Evolutionary conservation across 2,888 invertebrate genomes (phyloP), one percentile per base, ranked within the genome.

Genomic region (Cyaniris semiargus): DNA sequence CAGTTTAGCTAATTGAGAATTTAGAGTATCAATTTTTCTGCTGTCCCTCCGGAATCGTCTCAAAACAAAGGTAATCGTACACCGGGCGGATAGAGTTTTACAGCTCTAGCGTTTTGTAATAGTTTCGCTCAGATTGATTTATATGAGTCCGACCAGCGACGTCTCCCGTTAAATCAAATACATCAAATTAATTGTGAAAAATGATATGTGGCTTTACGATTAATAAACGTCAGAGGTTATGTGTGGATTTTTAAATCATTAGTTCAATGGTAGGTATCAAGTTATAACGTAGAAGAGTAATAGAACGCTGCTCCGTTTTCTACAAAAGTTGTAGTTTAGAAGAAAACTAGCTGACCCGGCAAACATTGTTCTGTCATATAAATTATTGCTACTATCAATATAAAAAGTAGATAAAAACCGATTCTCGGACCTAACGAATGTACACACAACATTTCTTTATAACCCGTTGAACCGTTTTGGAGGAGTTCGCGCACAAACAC

Each of bases 131-230:
- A 31, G 27, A 31, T 66, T 66, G 66, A 66, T 66, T 66, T 66
- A 66, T 66, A 66, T 5, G 23, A 66, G n/a, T 8, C 23, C 4
- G 3, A 21, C 23, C 13, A 3, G 58, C 10, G 60, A 66, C 66
- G 27, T 31, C 15, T 66, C 18, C 15, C 27, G 66, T 31, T 66
- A 27, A 27, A 66, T 27, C 66, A 27, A 66, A 60, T 27, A 66
- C 27, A 66, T 66, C 66, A 66, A 66, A 66, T 66, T 66, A 66
- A 66, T 66, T 66, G 66, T 66, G 66, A 66, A 27, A 66, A 66
- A 66, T 66, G 66, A 66, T 66, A 66, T 66, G 66, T 66, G 27
- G 15, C 15, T 27, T 66, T 15, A 66, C 66, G 66, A 66, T 66
- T 31, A 27, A 66, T 66, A 66, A 66, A 66, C 8, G 66, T 66